phyloP scores from a whole-genome alignment of 2,888 invertebrate species.

The Nomada goodeniana region DNA sequence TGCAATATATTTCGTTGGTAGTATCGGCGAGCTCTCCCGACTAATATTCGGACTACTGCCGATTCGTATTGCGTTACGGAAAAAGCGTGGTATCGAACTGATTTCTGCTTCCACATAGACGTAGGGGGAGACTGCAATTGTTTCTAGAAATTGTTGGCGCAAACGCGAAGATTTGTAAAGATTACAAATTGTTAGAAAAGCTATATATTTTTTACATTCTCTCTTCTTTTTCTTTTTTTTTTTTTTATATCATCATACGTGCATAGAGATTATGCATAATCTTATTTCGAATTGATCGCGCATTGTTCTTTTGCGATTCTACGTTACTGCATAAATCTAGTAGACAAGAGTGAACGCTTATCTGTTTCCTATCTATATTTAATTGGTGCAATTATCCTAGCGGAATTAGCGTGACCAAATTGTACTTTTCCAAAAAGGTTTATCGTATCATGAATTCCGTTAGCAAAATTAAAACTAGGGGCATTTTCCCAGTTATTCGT shows the following conservation, averaged over 20 bases:
- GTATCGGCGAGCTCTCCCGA: neutral
- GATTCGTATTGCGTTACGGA: neutral
- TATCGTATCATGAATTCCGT: constrained; percentile 10
- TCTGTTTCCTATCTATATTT: constrained; percentile 29
- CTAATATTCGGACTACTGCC: neutral
- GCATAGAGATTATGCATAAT: neutral
- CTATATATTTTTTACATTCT: constrained; percentile 5
- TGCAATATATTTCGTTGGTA: constrained; percentile 4
- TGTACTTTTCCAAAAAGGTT: constrained; percentile 12
- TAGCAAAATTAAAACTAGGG: constrained; percentile 7
- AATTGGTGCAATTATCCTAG: constrained; percentile 57
- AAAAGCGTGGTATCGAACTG: neutral
- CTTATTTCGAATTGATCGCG: constrained; percentile 11
- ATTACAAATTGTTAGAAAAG: neutral
- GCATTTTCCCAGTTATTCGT: constrained; percentile 9
- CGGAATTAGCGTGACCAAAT: constrained; percentile 5
- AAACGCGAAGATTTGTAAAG: neutral
- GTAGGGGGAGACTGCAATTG: neutral
- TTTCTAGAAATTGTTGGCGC: constrained; percentile 1
- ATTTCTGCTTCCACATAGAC: neutral
- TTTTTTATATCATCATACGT: neutral
- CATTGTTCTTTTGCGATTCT: constrained; percentile 21
- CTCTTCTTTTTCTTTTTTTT: neutral
- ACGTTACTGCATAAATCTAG: constrained; percentile 10
- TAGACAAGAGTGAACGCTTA: constrained; percentile 27